phyloP scores from a whole-genome alignment of 2,797 vertebrate genomes.

The Heliangelus exortis region DNA sequence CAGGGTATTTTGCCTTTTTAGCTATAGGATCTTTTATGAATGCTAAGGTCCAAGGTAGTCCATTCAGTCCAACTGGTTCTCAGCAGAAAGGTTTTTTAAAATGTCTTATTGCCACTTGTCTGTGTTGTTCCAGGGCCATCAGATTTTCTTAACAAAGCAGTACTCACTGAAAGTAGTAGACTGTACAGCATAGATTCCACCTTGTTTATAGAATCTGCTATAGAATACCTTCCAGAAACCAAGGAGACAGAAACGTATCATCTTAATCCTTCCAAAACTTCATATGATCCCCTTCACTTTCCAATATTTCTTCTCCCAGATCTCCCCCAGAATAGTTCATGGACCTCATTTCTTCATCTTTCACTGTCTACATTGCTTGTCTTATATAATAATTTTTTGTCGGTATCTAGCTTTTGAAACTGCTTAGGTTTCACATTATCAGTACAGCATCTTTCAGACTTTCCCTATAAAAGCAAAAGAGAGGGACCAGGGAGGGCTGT shows the following conservation, averaged over 20 bases:
- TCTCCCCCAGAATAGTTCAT: not conserved
- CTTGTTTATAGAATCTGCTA: not conserved
- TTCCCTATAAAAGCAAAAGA: not conserved
- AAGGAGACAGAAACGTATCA: not conserved
- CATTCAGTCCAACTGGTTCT: not conserved
- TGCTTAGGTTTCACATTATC: not conserved
- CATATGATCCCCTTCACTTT: conserved; percentile 1
- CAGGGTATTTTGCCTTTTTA: not conserved
- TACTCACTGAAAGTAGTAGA: conserved; percentile 9
- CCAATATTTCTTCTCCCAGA: not conserved
- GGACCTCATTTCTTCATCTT: not conserved
- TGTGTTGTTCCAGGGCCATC: conserved; percentile 19
- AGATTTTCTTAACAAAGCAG: conserved; percentile 50
- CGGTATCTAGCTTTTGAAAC: not conserved
- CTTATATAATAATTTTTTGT: not conserved
- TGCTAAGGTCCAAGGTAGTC: not conserved
- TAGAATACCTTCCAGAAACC: not conserved
- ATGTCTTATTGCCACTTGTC: conserved; percentile 7
- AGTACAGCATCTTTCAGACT: not conserved
- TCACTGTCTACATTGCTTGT: not conserved
- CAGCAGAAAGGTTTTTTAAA: conserved; percentile 16
- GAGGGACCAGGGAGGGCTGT: not conserved
- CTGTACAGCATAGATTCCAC: conserved; percentile 20
- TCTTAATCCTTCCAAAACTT: conserved; percentile 16
- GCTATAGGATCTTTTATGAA: not conserved